Conservation (phyloP, 2,888 invertebrate species). For the Pammene fasciana region DNA sequence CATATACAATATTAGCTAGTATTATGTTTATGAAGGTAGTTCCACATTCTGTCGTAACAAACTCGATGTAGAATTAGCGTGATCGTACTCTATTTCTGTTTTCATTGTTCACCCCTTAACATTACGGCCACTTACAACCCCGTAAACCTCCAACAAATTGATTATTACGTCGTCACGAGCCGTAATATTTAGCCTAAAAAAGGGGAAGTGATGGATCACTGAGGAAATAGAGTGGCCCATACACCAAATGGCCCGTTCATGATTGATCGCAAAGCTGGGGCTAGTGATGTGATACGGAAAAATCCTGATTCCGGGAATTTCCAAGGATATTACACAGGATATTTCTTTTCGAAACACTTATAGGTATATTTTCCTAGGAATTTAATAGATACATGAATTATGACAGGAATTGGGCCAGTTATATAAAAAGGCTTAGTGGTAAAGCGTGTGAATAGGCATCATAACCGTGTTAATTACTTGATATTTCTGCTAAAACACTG, state of each 20-base stretch:
- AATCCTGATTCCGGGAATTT: background rate
- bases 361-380: no score
- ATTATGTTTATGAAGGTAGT: no score
- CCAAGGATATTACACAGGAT: background rate
- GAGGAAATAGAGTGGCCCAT: slow-evolving; percentile 45
- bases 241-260: slow-evolving; percentile 48
- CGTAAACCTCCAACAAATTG: slow-evolving; percentile 6
- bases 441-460: no score
- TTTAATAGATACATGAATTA: no score
- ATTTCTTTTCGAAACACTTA: no score
- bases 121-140: background rate
- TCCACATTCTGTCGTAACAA: no score
- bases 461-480: no score
- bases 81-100: background rate
- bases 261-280: slow-evolving; percentile 53
- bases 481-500: no score
- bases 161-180: slow-evolving; percentile 34
- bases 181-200: slow-evolving; percentile 43
- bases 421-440: no score
- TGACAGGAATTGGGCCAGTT: no score
- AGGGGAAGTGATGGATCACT: slow-evolving; percentile 55
- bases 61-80: no score
- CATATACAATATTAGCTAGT: no score
- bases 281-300: background rate
- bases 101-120: background rate